Conservation (phyloP, 2,797 vertebrate genomes). For the Pyrocephalus nanus region DNA sequence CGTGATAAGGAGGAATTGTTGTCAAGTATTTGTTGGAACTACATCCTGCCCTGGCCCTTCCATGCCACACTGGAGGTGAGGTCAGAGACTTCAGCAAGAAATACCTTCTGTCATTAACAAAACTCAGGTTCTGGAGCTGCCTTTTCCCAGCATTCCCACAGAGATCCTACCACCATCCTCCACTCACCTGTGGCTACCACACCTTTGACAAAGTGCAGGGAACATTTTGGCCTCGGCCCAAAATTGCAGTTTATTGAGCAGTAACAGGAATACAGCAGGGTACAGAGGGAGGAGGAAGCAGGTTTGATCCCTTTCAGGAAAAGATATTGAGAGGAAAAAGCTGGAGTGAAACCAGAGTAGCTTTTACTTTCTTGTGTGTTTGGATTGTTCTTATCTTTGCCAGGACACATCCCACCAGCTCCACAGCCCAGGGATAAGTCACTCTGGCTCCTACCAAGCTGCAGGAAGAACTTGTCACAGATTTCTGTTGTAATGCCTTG, state of each 20-base stretch:
- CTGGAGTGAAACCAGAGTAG: neutral
- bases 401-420: neutral
- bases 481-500: neutral
- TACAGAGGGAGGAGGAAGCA: neutral
- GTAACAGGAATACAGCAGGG: neutral
- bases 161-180: neutral
- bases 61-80: neutral
- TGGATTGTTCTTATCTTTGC: neutral
- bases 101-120: neutral
- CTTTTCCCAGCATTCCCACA: neutral
- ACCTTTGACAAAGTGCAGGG: neutral
- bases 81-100: neutral
- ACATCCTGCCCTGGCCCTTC: neutral
- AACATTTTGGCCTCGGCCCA: neutral
- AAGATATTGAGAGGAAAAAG: neutral
- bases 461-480: neutral
- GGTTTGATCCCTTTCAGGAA: neutral
- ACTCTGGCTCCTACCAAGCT: neutral
- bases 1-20: neutral
- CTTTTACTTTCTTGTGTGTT: neutral
- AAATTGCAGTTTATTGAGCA: neutral
- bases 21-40: neutral
- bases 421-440: neutral
- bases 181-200: neutral
- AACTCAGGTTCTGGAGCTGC: neutral